Evolutionary conservation across 1,140 invertebrate genomes (phyloP), one percentile per base, ranked within the genome.

Genomic region (Holcopasites calliopsidis): DNA sequence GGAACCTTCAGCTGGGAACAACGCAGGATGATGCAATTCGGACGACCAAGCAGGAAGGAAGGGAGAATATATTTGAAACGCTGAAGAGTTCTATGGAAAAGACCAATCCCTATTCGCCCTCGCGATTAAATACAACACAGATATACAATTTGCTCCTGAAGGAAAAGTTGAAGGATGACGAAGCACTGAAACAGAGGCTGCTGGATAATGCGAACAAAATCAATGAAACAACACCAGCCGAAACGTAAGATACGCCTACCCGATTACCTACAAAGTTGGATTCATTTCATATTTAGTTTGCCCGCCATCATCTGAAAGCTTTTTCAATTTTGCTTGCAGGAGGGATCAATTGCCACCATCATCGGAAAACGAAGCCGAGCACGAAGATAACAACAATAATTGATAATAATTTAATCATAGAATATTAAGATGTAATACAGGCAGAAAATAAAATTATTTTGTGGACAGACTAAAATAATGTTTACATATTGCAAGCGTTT

Each of bases 21-120:
- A 5, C 31, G 10, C 11, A 61, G 3, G 11, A 28, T n/a, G 23
- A 50, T 21, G 11, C 16, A 16, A 47, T 21, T 5, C n/a, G 23
- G n/a, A 23, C 28, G 1, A 13, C 23, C 26, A 50, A 61, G 11
- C 55, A 47, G n/a, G 68, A 61, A 35, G 38, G 3, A 16, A 76
- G 83, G 44, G 78, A 68, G 69, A 76, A 83, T 33, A 26, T 60
- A 52, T 42, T 75, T 8, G 52, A 52, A 33, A 31, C 73, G 0
- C 7, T 75, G 4, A 58, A 40, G 1, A 58, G 0, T 69, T 49
- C 72, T 0, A 23, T 69, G 3, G 72, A 57, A 23, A 57, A 16
- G 8, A 31, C 4, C 2, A 16, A 23, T 7, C n/a, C 13, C 6
- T 31, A 52, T 35, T 23, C 40, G 18, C 23, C 35, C 6, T 35